Conservation (phyloP, 2,797 vertebrate genomes). For the Lerista edwardsae region DNA sequence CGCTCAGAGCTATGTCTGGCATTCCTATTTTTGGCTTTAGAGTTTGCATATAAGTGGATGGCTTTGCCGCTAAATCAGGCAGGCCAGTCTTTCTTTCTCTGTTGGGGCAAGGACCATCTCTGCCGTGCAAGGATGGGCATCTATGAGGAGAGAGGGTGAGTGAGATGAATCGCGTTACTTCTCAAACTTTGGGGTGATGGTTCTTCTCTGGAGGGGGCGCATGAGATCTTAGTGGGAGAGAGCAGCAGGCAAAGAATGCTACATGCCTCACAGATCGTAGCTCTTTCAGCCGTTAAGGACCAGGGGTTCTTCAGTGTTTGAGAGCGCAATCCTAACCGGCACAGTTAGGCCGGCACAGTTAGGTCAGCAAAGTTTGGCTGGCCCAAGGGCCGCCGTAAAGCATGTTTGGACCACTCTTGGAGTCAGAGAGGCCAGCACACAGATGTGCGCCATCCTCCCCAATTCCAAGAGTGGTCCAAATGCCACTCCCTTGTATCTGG, state of each 20-base stretch:
- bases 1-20: not conserved
- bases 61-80: not conserved
- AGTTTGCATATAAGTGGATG: conserved; percentile 9
- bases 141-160: conserved; percentile 34
- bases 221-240: no score
- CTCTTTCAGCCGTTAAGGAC: not conserved
- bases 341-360: no score
- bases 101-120: not conserved
- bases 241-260: not conserved
- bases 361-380: no score
- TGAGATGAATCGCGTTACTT: not conserved
- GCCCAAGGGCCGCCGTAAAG: no score
- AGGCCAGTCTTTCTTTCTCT: no score
- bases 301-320: not conserved
- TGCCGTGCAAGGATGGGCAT: not conserved
- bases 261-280: not conserved
- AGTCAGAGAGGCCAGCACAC: no score
- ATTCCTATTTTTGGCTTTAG: conserved; percentile 39
- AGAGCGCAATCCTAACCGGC: no score
- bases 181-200: not conserved
- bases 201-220: not conserved
- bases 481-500: no score
- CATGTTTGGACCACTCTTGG: no score
- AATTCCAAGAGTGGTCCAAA: no score
- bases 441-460: no score